Evolutionary conservation across 2,113 vertebrate genomes (phyloP).

Genomic region (Meleagris gallopavo): DNA sequence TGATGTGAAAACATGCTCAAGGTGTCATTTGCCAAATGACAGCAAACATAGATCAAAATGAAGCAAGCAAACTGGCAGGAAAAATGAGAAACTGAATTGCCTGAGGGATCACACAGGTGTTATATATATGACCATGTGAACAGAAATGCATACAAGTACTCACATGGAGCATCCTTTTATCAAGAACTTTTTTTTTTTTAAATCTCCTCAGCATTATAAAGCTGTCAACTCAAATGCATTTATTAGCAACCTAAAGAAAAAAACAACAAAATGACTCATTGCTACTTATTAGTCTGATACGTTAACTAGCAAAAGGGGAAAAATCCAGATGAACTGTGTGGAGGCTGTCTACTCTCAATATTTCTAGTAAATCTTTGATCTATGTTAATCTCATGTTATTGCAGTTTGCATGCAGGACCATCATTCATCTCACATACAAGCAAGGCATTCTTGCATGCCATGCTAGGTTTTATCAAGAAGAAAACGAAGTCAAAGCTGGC

Average conservation of each 20-base stretch:
- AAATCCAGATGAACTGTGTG: background rate
- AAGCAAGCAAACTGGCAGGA: slow-evolving; percentile 65
- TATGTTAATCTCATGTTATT: slow-evolving; percentile 40
- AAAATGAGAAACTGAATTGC: slow-evolving; percentile 64
- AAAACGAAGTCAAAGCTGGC: slow-evolving; percentile 55
- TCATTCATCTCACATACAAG: slow-evolving; percentile 7
- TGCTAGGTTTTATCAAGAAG: slow-evolving; percentile 43
- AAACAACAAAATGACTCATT: slow-evolving; percentile 37
- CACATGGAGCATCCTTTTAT: slow-evolving; percentile 16
- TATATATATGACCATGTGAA: slow-evolving; percentile 54
- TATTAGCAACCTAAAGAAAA: slow-evolving; percentile 17
- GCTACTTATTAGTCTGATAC: slow-evolving; percentile 56
- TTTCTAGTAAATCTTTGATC: slow-evolving; percentile 45
- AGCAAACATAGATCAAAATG: slow-evolving; percentile 73
- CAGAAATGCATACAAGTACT: slow-evolving; percentile 32
- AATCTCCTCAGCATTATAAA: slow-evolving; percentile 43
- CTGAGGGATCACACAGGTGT: slow-evolving; percentile 73
- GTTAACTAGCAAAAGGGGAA: slow-evolving; percentile 39
- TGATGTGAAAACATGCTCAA: slow-evolving; percentile 66
- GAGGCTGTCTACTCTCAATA: slow-evolving; percentile 28
- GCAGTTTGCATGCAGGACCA: slow-evolving; percentile 28
- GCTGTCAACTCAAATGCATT: slow-evolving; percentile 37
- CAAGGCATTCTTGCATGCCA: background rate
- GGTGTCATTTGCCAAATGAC: slow-evolving; percentile 71
- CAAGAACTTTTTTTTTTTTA: slow-evolving; percentile 1